Base-by-base conservation (phyloP, 2,113 vertebrate genomes). In the Tautogolabrus adspersus region DNA sequence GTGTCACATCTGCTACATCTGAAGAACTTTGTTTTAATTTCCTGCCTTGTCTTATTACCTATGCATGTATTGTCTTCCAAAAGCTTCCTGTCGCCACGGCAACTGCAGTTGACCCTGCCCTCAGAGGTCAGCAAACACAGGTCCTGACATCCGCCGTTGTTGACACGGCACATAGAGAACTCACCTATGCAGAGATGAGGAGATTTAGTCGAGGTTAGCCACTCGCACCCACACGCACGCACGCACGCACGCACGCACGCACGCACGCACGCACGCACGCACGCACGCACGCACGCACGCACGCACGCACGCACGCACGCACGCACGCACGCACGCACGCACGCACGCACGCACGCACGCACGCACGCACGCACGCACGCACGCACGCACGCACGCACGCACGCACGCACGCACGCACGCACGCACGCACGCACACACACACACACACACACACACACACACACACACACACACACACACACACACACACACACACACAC, bases 111-210 rank as follows among this genome's bases (percentile, higher is more conserved):
- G 74, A 98, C 95, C 0, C 97, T 95, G 55, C 97, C 97, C 10
- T 96, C 96, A 18, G 96, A 96, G 0, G 96, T 96, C 79, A 97
- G 95, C 75, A 99, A 90, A 84, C 98, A 99, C 63, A 99, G 94
- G 79, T 99, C 98, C 87, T 98, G 97, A 79, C 98, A 99, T 83
- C 97, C 96, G 0, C 96, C 97, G 0, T 99, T 99, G 94, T 97
- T 97, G 82, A 97, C 82, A 6, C 95, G 95, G 87, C 98, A 99
- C 0, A 86, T 93, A 21, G 98, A 99, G 75, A 98, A 96, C 89
- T 99, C 96, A 0, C 97, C 97, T 98, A 49, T 26, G 44, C 10
- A 81, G 60, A 82, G 15, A 68, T 0, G 21, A 72, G 42, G 46
- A 55, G 19, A 57, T 68, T 82, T 63, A 62, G 22, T 6, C 10